Evolutionary conservation across 2,888 invertebrate genomes (phyloP).

Genomic region (Masnerella sp.): DNA sequence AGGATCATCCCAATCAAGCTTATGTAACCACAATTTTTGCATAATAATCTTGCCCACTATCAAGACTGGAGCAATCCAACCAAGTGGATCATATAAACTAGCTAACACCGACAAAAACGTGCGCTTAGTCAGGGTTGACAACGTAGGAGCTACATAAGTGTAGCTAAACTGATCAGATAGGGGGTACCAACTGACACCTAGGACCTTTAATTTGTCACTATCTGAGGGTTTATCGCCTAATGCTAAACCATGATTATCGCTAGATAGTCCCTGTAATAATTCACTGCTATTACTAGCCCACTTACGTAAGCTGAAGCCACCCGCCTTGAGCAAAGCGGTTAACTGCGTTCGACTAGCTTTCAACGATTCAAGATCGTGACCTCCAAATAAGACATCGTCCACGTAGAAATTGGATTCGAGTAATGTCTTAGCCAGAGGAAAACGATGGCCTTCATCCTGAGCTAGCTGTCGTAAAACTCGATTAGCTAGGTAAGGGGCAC

Average conservation of each 20-base stretch:
- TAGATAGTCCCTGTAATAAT: not conserved
- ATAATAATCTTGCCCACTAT: not conserved
- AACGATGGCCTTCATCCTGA: not conserved
- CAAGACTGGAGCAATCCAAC: not conserved
- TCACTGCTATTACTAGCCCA: constrained; percentile 9
- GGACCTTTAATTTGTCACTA: constrained; percentile 3
- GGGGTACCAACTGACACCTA: not conserved
- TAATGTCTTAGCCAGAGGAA: not conserved
- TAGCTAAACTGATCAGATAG: not conserved
- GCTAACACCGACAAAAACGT: not conserved
- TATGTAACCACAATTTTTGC: not conserved
- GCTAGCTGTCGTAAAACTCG: constrained; percentile 1
- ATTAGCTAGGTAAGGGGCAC: constrained; percentile 6
- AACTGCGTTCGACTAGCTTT: not conserved
- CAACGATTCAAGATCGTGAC: not conserved
- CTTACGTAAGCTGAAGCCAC: constrained; percentile 4
- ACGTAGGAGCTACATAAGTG: too few species aligned
- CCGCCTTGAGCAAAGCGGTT: not conserved
- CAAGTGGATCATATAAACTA: not conserved
- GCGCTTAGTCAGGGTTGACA: not conserved
- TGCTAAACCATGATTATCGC: constrained; percentile 9
- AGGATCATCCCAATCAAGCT: constrained; percentile 1
- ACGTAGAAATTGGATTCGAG: not conserved
- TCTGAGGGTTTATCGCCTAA: not conserved
- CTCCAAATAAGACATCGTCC: constrained; percentile 14